These are phyloP conservation scores for Ondatra zibethicus DNA, from an alignment of 2,113 vertebrate species.

Conservation along the genomic window DNA sequence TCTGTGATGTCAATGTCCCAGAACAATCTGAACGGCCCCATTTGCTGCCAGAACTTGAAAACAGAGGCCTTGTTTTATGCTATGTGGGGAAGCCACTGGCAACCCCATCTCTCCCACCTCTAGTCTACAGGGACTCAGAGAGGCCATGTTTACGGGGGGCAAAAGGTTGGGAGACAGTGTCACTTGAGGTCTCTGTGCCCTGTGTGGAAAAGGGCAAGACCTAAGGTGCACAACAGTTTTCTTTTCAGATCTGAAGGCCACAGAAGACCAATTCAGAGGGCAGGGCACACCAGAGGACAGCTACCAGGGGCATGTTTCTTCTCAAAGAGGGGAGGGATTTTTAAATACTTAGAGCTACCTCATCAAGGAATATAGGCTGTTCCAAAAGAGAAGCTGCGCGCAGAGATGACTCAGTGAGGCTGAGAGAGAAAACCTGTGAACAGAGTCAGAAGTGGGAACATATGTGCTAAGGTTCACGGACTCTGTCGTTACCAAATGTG, in stretches of 20 bases:
- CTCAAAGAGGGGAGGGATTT: not conserved
- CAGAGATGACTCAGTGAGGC: rapidly evolving
- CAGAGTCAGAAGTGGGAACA: not conserved
- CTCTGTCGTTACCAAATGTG: not conserved
- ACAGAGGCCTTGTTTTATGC: not conserved
- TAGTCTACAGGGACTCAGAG: not conserved
- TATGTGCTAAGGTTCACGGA: not conserved
- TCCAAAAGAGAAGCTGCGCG: not conserved
- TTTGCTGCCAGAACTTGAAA: not conserved
- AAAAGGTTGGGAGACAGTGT: too few relatives aligned
- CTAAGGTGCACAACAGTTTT: not conserved
- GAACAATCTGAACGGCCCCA: not conserved
- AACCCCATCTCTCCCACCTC: not conserved
- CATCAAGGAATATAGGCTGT: not conserved
- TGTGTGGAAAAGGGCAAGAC: not conserved
- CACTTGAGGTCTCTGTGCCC: not conserved
- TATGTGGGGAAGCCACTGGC: not conserved
- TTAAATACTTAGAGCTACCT: not conserved
- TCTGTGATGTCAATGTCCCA: not conserved
- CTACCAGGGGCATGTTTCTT: not conserved
- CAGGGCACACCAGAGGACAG: too few relatives aligned
- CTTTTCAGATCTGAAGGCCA: not conserved
- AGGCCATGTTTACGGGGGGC: not conserved
- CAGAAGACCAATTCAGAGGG: not conserved
- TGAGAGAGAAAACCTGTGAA: not conserved